Evolutionary conservation across 2,888 invertebrate species (phyloP).

Genomic region (Heliconius sara): DNA sequence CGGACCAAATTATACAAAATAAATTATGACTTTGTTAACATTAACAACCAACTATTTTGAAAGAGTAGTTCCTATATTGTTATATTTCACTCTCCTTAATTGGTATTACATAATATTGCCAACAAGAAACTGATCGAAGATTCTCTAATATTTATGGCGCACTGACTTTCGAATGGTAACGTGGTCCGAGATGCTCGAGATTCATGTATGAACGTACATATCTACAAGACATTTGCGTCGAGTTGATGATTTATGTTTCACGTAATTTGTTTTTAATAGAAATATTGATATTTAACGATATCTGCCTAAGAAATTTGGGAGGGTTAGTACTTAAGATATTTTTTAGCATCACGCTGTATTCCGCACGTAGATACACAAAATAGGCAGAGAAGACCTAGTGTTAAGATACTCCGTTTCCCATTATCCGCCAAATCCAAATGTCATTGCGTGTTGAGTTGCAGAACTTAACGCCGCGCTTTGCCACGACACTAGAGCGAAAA

Average conservation of each 20-base stretch:
- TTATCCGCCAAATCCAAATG: too few relatives aligned
- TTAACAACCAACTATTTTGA: not conserved
- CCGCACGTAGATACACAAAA: too few relatives aligned
- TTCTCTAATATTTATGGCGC: conserved; percentile 40
- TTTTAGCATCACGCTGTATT: too few relatives aligned
- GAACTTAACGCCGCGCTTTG: too few relatives aligned
- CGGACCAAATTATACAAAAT: not conserved
- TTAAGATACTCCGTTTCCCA: too few relatives aligned
- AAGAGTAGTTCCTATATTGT: not conserved
- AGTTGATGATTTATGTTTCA: conserved; percentile 17
- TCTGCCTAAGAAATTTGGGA: too few relatives aligned
- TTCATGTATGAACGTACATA: conserved; percentile 26
- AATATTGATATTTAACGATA: conserved; percentile 11
- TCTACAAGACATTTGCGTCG: conserved; percentile 11
- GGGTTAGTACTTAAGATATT: too few relatives aligned
- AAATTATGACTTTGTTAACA: not conserved
- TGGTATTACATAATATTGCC: conserved; percentile 34
- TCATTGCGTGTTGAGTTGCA: too few relatives aligned
- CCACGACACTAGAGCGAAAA: too few relatives aligned
- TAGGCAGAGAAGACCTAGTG: too few relatives aligned
- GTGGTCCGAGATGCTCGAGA: conserved; percentile 25
- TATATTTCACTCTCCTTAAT: conserved; percentile 8
- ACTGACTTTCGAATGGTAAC: conserved; percentile 46
- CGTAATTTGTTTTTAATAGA: conserved; percentile 23
- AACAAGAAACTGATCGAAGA: conserved; percentile 43